phyloP scores from a whole-genome alignment of 2,113 vertebrate genomes.

The Cheirogaleus medius region DNA sequence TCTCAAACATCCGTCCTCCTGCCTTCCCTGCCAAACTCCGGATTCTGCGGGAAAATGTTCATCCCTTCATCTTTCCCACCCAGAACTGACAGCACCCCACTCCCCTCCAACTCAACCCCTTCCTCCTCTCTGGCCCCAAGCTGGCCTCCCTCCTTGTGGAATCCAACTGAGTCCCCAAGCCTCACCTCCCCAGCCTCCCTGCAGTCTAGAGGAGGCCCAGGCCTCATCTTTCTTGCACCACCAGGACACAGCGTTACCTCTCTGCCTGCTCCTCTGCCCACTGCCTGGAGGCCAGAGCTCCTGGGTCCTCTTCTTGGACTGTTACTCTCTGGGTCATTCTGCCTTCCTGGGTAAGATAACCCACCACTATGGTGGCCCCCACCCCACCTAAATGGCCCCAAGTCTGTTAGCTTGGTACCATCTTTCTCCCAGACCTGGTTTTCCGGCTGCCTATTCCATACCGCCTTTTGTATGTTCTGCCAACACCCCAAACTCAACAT shows the following conservation, averaged over 20 bases:
- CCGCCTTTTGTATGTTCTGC: background rate
- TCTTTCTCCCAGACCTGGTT: background rate
- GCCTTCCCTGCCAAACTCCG: background rate
- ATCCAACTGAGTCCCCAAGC: no score
- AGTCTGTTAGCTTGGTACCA: no score
- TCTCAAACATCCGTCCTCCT: background rate
- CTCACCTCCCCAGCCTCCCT: background rate
- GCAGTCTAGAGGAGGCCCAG: background rate
- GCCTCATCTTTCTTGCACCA: background rate
- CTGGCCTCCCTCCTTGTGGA: background rate
- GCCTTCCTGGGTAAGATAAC: background rate
- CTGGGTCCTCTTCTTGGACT: background rate
- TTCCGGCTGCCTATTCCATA: background rate
- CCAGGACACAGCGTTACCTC: background rate
- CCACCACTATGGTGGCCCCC: background rate
- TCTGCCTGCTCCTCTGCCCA: background rate
- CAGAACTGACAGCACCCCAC: background rate
- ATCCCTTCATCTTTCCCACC: background rate
- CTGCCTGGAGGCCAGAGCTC: background rate
- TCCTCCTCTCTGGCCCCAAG: accelerated
- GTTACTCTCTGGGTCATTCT: accelerated
- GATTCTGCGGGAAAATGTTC: background rate
- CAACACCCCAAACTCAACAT: background rate
- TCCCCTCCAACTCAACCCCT: background rate
- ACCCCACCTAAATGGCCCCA: background rate